These are phyloP conservation scores for Serripes groenlandicus DNA, from an alignment of 2,888 invertebrate species.

Conservation along the genomic window DNA sequence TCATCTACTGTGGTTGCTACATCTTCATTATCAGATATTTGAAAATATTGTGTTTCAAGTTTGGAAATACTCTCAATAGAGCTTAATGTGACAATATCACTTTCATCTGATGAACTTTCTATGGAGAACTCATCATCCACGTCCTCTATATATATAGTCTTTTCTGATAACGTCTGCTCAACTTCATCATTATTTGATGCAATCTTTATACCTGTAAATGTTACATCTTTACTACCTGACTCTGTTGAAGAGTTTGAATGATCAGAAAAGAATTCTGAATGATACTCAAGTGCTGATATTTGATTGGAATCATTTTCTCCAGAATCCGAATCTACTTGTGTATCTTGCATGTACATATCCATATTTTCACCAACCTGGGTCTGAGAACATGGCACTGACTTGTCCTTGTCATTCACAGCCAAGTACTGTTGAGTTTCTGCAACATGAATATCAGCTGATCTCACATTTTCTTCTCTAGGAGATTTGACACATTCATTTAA, in stretches of 20 bases:
- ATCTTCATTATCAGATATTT: too few species aligned
- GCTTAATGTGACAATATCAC: too few species aligned
- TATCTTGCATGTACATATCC: slow-evolving; percentile 2
- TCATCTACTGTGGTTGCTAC: too few species aligned
- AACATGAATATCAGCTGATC: background rate
- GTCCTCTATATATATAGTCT: background rate
- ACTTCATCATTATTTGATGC: too few species aligned
- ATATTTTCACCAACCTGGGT: background rate
- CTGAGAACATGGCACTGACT: background rate
- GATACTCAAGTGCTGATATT: background rate
- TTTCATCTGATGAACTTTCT: background rate
- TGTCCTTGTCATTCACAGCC: background rate
- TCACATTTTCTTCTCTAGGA: background rate
- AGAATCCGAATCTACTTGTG: background rate
- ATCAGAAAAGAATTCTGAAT: slow-evolving; percentile 3
- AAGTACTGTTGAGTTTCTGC: background rate
- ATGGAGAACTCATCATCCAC: background rate
- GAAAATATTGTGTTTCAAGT: background rate
- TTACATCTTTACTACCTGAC: too few species aligned
- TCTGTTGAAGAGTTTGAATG: background rate
- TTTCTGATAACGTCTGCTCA: too few species aligned
- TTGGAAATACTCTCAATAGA: background rate
- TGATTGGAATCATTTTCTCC: background rate
- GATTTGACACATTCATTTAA: background rate
- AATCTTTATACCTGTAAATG: too few species aligned